Evolutionary conservation across 2,797 vertebrate genomes (phyloP).

Genomic region (Hydrocynus forskahlii): DNA sequence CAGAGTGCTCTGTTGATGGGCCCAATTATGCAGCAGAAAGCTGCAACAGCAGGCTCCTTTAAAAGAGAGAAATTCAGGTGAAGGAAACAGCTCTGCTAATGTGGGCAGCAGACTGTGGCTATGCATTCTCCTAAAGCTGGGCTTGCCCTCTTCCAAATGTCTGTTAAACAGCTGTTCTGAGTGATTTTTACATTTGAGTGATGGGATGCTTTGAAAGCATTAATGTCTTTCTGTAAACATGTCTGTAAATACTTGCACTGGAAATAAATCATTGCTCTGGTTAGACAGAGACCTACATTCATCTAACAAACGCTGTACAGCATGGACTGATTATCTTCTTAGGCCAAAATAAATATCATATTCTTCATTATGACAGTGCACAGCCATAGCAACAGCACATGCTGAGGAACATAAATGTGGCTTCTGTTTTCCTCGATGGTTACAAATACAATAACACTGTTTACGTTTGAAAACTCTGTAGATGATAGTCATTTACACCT

Average conservation of each 20-base stretch:
- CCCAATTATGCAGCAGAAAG: conserved; percentile 22
- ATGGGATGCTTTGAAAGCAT: conserved; percentile 10
- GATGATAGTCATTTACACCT: conserved; percentile 7
- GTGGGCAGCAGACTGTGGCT: background rate
- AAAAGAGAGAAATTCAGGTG: background rate
- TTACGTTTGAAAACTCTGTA: conserved; percentile 19
- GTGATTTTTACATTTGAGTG: background rate
- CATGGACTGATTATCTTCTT: background rate
- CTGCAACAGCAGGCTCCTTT: conserved; percentile 21
- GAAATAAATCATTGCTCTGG: conserved; percentile 14
- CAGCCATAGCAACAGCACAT: background rate
- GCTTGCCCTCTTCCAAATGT: background rate
- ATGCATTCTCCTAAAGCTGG: conserved; percentile 11
- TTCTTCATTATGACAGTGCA: background rate
- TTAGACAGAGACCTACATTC: conserved; percentile 20
- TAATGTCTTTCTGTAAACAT: conserved; percentile 8
- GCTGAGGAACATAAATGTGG: conserved; percentile 5
- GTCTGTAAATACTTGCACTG: background rate
- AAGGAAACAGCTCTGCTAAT: conserved; percentile 15
- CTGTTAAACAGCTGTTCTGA: conserved; percentile 6
- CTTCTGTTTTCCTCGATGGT: conserved; percentile 14
- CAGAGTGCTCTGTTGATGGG: conserved; percentile 22
- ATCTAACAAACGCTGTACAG: background rate
- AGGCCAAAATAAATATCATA: background rate
- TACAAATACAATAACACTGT: conserved; percentile 5